phyloP scores from a whole-genome alignment of 1,140 invertebrate species.

The Cotesia vestalis region DNA sequence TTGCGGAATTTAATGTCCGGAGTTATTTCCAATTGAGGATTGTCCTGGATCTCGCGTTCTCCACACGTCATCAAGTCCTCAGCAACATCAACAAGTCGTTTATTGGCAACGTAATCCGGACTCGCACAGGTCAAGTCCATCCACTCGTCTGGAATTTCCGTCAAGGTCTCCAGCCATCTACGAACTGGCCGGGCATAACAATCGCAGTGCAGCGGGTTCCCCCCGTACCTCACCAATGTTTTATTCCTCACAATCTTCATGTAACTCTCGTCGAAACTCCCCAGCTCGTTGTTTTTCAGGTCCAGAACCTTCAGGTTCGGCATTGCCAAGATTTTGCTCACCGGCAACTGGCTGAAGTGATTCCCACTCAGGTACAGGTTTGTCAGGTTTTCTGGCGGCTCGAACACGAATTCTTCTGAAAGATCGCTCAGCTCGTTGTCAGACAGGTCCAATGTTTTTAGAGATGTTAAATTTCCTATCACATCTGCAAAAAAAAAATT shows the following conservation, averaged over 20 bases:
- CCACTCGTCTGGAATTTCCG: slow-evolving; percentile 67
- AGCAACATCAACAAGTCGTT: slow-evolving; percentile 67
- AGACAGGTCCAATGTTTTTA: slow-evolving; percentile 79
- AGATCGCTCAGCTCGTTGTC: slow-evolving; percentile 78
- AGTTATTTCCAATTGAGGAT: slow-evolving; percentile 70
- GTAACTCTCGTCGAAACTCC: slow-evolving; percentile 70
- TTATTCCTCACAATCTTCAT: slow-evolving; percentile 73
- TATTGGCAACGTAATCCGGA: slow-evolving; percentile 68
- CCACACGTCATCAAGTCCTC: slow-evolving; percentile 77
- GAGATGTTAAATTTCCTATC: slow-evolving; percentile 78
- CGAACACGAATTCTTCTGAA: slow-evolving; percentile 69
- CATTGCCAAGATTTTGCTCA: slow-evolving; percentile 66
- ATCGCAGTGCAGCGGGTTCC: slow-evolving; percentile 81
- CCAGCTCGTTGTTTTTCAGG: slow-evolving; percentile 72
- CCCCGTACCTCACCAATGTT: slow-evolving; percentile 68
- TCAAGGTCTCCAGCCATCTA: slow-evolving; percentile 70
- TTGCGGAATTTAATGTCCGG: slow-evolving; percentile 80
- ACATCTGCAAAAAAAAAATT: slow-evolving; percentile 69
- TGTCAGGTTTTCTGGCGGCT: slow-evolving; percentile 74
- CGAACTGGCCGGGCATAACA: slow-evolving; percentile 79
- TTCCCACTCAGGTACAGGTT: slow-evolving; percentile 76
- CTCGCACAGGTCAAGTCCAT: slow-evolving; percentile 70
- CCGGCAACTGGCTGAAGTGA: slow-evolving; percentile 70
- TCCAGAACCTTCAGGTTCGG: slow-evolving; percentile 69
- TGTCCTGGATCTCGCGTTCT: slow-evolving; percentile 58